Evolutionary conservation across 2,113 vertebrate species (phyloP).

Genomic region (Rhizomys pruinosus): DNA sequence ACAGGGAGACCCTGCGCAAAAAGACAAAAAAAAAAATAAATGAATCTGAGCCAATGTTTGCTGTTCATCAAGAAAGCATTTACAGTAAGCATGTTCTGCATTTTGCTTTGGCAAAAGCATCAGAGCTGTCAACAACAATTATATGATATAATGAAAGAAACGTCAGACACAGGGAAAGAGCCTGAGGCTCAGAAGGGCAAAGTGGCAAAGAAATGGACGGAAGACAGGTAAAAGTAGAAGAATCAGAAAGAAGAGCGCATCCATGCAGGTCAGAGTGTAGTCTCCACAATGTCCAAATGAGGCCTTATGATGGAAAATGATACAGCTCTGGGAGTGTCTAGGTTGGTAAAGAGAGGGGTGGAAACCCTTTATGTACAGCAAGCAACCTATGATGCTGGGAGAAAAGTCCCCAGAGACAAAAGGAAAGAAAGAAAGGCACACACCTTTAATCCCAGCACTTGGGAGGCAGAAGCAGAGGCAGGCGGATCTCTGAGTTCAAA

Average conservation of each 20-base stretch:
- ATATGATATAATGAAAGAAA: background rate
- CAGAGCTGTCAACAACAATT: background rate
- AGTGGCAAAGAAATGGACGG: background rate
- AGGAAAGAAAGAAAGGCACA: no score
- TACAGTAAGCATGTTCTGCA: background rate
- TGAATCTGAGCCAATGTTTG: background rate
- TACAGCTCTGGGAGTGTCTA: background rate
- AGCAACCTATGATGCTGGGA: background rate
- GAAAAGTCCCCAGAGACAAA: background rate
- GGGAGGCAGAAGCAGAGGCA: background rate
- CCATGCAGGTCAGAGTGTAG: background rate
- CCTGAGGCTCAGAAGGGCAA: background rate
- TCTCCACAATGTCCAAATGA: background rate
- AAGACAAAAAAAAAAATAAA: no score
- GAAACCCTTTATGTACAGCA: background rate
- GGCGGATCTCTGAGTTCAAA: no score
- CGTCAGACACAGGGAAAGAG: background rate
- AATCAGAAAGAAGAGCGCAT: background rate
- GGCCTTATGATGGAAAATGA: background rate
- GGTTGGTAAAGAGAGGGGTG: background rate
- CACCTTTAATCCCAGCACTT: no score
- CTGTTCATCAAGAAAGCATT: background rate
- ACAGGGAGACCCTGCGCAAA: no score
- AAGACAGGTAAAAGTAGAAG: background rate
- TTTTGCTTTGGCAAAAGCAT: background rate